Conservation (phyloP, 2,113 vertebrate species). For the Empidonax traillii region DNA sequence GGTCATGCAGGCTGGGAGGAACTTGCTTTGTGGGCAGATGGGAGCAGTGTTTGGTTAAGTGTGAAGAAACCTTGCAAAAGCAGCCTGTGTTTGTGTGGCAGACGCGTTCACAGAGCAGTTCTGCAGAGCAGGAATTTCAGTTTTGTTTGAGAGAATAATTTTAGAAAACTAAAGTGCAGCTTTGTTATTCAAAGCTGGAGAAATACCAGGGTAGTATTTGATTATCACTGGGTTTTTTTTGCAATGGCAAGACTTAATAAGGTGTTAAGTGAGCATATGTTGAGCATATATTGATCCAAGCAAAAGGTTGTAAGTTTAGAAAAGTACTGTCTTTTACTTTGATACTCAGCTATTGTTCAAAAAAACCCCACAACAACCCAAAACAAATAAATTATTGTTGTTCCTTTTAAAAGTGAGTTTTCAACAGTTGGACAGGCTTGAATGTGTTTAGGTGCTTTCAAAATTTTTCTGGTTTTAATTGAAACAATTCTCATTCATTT, state of each 20-base stretch:
- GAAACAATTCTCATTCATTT: not conserved
- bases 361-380: not conserved
- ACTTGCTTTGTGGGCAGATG: not conserved
- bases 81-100: not conserved
- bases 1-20: not conserved
- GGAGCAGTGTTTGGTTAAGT: not conserved
- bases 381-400: not conserved
- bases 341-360: not conserved
- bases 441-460: not conserved
- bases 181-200: not conserved
- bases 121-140: not conserved
- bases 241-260: not conserved
- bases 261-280: not conserved
- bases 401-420: not conserved
- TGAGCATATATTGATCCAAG: not conserved
- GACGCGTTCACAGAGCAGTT: not conserved
- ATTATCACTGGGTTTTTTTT: not conserved
- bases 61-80: not conserved
- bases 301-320: not conserved
- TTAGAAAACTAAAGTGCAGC: not conserved
- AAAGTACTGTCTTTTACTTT: not conserved
- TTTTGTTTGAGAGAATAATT: not conserved
- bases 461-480: not conserved
- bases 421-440: not conserved
- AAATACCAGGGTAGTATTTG: not conserved